Percentiles rank a stretch among this genome's conserved stretches.
Evolutionary conservation across 2,888 invertebrate genomes (phyloP).

Genomic region (Fissipunctia ypsillon): DNA sequence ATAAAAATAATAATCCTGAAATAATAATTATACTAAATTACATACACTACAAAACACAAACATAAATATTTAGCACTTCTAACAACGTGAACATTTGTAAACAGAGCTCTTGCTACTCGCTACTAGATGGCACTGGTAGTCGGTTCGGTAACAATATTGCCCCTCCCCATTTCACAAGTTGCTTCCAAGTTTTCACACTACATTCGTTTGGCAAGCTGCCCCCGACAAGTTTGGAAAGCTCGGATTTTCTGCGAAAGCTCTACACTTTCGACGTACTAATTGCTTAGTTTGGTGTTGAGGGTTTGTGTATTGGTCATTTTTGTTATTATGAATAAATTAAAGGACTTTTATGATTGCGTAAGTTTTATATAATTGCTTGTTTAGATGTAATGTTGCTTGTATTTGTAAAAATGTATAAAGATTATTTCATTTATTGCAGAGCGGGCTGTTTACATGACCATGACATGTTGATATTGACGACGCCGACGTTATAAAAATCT

Average conservation of each 20-base stretch:
- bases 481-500: too few species aligned
- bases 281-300: conserved; percentile 69
- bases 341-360: background rate
- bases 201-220: conserved; percentile 79
- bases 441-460: background rate
- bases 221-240: conserved; percentile 74
- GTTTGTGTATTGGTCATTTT: conserved; percentile 60
- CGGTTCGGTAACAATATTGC: conserved; percentile 20
- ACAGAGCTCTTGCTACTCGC: conserved; percentile 77
- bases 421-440: background rate
- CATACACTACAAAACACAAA: background rate
- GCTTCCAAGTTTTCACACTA: conserved; percentile 75
- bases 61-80: background rate
- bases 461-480: background rate
- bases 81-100: background rate
- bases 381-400: background rate
- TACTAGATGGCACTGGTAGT: conserved; percentile 81
- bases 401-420: background rate
- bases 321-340: conserved; percentile 35
- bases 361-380: conserved; percentile 1
- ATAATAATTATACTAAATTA: background rate
- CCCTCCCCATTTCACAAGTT: conserved; percentile 68
- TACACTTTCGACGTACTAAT: conserved; percentile 76
- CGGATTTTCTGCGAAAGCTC: conserved; percentile 76
- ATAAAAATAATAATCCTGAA: background rate